Evolutionary conservation across 2,888 invertebrate genomes (phyloP).

Genomic region (Acronicta aceris): DNA sequence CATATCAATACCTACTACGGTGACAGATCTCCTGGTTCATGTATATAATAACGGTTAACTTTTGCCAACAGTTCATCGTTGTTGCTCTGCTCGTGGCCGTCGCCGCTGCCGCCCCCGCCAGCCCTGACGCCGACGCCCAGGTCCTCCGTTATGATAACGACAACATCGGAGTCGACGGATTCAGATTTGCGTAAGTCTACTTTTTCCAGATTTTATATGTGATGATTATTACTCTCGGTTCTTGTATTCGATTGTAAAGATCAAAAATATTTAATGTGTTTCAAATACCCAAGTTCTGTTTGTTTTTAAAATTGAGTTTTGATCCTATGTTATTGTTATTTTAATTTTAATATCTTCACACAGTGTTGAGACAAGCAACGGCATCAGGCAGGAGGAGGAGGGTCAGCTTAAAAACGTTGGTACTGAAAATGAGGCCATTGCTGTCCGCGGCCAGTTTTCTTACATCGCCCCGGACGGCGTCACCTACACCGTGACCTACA

Average conservation of each 20-base stretch:
- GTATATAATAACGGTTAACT: slow-evolving; percentile 20
- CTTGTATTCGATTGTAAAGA: too few species aligned
- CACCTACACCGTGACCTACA: slow-evolving; percentile 82
- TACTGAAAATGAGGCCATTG: slow-evolving; percentile 69
- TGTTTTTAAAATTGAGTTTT: too few species aligned
- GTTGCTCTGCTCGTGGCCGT: slow-evolving; percentile 73
- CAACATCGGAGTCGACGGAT: slow-evolving; percentile 76
- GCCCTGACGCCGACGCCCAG: slow-evolving; percentile 67
- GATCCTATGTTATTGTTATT: too few species aligned
- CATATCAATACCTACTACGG: not conserved
- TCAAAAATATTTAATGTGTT: too few species aligned
- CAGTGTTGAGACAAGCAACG: slow-evolving; percentile 76
- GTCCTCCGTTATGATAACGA: slow-evolving; percentile 61
- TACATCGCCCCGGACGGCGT: slow-evolving; percentile 83
- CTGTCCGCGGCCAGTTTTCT: slow-evolving; percentile 72
- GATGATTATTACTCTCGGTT: too few species aligned
- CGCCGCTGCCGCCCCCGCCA: slow-evolving; percentile 69
- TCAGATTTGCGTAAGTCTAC: slow-evolving; percentile 68
- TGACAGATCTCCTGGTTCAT: not conserved
- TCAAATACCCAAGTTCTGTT: too few species aligned
- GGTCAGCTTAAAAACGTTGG: slow-evolving; percentile 70
- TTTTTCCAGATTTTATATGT: too few species aligned
- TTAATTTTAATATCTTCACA: slow-evolving; percentile 11
- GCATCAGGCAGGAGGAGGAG: slow-evolving; percentile 61
- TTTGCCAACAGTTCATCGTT: slow-evolving; percentile 78